These are phyloP conservation scores for Pimephales promelas DNA, from an alignment of 2,113 vertebrate species.

Conservation along the genomic window DNA sequence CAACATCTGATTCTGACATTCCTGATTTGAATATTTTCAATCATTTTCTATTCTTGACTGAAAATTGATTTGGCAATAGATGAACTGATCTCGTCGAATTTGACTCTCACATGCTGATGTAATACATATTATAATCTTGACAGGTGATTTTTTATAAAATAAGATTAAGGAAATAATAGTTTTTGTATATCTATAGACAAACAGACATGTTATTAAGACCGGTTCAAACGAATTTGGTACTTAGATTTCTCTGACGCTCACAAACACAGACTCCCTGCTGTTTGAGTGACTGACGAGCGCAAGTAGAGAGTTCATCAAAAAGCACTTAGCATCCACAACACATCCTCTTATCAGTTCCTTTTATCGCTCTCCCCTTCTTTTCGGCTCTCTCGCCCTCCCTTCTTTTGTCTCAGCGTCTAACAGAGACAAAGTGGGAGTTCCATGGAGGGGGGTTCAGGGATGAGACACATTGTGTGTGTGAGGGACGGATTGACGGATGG, in stretches of 20 bases:
- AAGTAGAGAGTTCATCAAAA: constrained; percentile 44
- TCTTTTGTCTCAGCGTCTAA: constrained; percentile 31
- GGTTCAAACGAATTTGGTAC: neutral
- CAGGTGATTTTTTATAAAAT: too few relatives aligned
- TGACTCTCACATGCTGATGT: too few relatives aligned
- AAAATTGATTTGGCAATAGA: too few relatives aligned
- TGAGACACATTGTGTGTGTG: constrained; percentile 14
- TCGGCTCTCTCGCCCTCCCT: neutral
- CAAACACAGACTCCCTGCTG: constrained; percentile 15
- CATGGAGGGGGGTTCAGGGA: neutral
- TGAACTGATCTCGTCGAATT: too few relatives aligned
- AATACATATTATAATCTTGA: too few relatives aligned
- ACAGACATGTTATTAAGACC: neutral
- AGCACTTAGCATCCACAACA: constrained; percentile 39
- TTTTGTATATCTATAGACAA: neutral
- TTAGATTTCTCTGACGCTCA: neutral
- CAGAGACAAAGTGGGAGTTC: constrained; percentile 32
- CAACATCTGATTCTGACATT: too few relatives aligned
- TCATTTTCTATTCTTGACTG: too few relatives aligned
- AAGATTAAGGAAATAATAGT: too few relatives aligned
- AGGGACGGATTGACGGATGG: constrained; percentile 5
- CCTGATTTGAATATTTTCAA: too few relatives aligned
- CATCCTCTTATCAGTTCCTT: constrained; percentile 41
- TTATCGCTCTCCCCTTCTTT: constrained; percentile 25
- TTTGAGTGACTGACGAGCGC: constrained; percentile 23